These are phyloP conservation scores for Lathronympha strigana DNA, from an alignment of 2,888 invertebrate species.

Conservation along the genomic window DNA sequence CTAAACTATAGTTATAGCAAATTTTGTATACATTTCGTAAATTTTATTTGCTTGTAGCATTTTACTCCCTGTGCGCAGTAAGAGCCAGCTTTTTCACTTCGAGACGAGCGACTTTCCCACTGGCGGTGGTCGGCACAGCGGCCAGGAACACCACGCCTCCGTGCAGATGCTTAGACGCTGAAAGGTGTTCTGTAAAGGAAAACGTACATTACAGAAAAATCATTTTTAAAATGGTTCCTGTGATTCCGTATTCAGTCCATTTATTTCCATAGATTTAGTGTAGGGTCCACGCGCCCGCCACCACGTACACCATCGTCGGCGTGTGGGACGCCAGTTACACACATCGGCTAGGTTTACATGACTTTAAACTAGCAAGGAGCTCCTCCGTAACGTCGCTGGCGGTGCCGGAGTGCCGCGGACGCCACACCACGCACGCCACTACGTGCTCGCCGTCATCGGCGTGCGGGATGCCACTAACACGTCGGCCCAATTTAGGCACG, in stretches of 20 bases:
- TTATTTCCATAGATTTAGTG: background rate
- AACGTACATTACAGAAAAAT: background rate
- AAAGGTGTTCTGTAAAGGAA: constrained; percentile 20
- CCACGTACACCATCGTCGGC: background rate
- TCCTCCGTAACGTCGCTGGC: no score
- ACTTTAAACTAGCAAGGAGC: background rate
- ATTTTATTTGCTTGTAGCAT: no score
- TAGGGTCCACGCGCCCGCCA: background rate
- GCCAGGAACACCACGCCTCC: constrained; percentile 31
- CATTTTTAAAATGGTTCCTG: no score
- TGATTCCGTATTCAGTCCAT: no score
- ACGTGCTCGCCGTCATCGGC: constrained; percentile 58
- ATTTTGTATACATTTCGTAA: no score
- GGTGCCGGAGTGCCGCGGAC: constrained; percentile 53
- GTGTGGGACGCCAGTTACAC: background rate
- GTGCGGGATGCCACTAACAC: constrained; percentile 66
- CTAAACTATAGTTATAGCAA: no score
- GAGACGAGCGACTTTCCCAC: constrained; percentile 19
- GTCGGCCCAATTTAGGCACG: constrained; percentile 56
- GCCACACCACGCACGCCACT: constrained; percentile 46
- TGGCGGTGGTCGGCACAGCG: background rate
- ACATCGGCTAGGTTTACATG: background rate
- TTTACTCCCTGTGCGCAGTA: constrained; percentile 9
- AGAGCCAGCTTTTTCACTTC: constrained; percentile 14
- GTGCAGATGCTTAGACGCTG: constrained; percentile 20